Percentiles rank a stretch among this genome's conserved stretches.
These are phyloP conservation scores for Panthera tigris DNA, from an alignment of 2,113 vertebrate genomes.

Conservation along the genomic window DNA sequence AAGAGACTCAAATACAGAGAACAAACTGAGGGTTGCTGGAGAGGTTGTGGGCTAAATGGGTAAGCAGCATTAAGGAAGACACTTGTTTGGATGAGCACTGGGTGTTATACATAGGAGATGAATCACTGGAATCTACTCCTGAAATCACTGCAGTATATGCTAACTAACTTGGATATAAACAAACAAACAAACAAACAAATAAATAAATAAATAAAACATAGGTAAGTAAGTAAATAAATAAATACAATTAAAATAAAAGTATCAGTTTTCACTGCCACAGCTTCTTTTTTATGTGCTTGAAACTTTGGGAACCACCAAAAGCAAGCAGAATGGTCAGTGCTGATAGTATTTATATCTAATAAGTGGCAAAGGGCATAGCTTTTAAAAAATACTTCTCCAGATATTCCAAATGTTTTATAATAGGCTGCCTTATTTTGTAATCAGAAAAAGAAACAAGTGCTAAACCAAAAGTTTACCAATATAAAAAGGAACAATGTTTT, in stretches of 20 bases:
- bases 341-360: background rate
- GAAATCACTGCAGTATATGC: too few species aligned
- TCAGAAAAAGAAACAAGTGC: background rate
- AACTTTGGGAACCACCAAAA: background rate
- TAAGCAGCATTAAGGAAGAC: too few species aligned
- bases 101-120: too few species aligned
- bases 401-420: conserved; percentile 4
- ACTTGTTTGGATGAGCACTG: too few species aligned
- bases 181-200: too few species aligned
- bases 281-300: background rate
- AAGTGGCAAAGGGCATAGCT: background rate
- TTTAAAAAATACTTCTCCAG: background rate
- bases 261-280: background rate
- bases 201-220: too few species aligned
- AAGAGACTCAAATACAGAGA: too few species aligned
- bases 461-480: background rate
- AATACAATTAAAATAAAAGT: background rate
- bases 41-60: too few species aligned
- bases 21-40: too few species aligned
- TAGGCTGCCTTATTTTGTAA: background rate
- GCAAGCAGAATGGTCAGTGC: background rate
- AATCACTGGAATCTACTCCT: too few species aligned
- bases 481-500: background rate
- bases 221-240: too few species aligned
- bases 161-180: too few species aligned